Evolutionary conservation across 2,113 vertebrate species (phyloP), one percentile per base, ranked within the genome.

Genomic region (Holacanthus passer): DNA sequence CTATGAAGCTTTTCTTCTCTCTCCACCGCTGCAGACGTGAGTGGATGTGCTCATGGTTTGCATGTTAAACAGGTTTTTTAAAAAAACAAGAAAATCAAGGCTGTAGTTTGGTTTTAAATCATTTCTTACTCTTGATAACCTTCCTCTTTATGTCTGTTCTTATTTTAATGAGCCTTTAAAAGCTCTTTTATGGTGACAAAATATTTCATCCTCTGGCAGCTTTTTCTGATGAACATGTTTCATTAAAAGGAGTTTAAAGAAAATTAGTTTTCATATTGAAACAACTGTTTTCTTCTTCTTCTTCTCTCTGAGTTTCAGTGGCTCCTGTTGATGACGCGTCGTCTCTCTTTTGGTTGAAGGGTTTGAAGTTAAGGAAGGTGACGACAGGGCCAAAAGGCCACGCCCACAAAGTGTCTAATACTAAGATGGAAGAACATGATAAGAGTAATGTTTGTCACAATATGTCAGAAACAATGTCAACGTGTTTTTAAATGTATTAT

Each of bases 21-120:
- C 55, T 16, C 22, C 4, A 4, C 13, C 24, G 47, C 70, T 67
- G 29, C 20, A 69, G 27, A 35, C 29, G 9, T 50, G 6, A 24
- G n/a, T 2, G n/a, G n/a, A n/a, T n/a, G 27, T 32, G 22, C 11
- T 31, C 3, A 20, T 39, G 22, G 5, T 47, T 35, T 37, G 31
- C 53, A 50, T 29, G 41, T 29, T 7, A 37, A 27, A 17, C 14
- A 37, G n/a, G n/a, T n/a, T n/a, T n/a, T n/a, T n/a, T n/a, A n/a
- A n/a, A n/a, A n/a, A n/a, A n/a, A n/a, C n/a, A n/a, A 41, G 24
- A 14, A 45, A 43, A n/a, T 2, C 12, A 35, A 79, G 16, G 41
- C 37, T 64, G 1, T 32, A 9, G 45, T 80, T 71, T 66, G 27
- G 50, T 50, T 74, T 65, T 19, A 59, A 52, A n/a, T 9, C 10